Base-by-base conservation (phyloP, 2,888 invertebrate species). In the Cerceris rybyensis region DNA sequence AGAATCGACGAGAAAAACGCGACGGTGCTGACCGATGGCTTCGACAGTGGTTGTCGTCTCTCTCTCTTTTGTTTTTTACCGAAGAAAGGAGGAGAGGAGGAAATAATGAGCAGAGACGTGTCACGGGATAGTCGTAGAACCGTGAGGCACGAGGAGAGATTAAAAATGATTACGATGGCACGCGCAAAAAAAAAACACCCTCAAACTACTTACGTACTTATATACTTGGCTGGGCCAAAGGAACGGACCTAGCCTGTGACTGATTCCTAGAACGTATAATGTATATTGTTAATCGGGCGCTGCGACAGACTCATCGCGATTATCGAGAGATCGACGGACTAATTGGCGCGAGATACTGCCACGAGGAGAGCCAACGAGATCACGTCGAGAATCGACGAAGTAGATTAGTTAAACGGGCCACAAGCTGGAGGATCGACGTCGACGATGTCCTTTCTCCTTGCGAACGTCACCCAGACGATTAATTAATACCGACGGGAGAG, bases 181-280 rank as follows among this genome's bases (percentile, higher is more conserved):
- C 28, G 59, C 41, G 41, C 7, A 14, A n/a, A n/a, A 39, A 13
- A 39, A 59, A 39, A 54, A 17, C 81, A 85, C 50, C 86, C 86
- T 88, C 83, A 85, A 88, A 89, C 88, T 90, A 91, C 91, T 88
- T 90, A 91, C 91, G 92, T 92, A 92, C 92, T 92, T 92, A 92
- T 89, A 28, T 28, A 28, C 28, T 89, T 91, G 89, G 91, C 86
- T 86, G 85, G 85, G 77, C 81, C 69, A 74, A 73, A 50, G 63
- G 77, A 70, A 28, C 28, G 81, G 81, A 80, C 81, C 82, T 76
- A 82, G 91, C 90, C 90, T 84, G 85, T 80, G 91, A 91, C 91
- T 91, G 91, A 91, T 91, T 89, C 89, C 88, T 91, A 92, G 91
- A 91, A 89, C 90, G 89, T 91, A 91, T 91, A 82, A 78, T 82